These are phyloP conservation scores for Leptinotarsa haldemani DNA, from an alignment of 2,888 invertebrate genomes.

Conservation along the genomic window DNA sequence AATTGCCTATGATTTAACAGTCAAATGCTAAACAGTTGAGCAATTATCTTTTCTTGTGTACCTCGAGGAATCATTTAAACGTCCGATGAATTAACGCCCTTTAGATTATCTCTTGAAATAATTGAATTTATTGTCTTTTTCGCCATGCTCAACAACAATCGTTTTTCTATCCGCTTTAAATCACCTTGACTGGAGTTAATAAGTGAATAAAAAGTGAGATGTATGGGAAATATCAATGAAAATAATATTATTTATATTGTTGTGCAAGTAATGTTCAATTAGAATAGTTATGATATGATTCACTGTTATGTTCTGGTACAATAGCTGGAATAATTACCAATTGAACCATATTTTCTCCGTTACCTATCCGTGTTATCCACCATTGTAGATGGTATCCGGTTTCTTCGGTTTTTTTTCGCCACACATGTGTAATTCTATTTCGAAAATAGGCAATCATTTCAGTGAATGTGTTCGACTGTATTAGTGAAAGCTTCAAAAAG, in stretches of 20 bases:
- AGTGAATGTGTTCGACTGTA: too few relatives aligned
- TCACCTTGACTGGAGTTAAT: slow-evolving; percentile 6
- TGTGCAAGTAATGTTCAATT: slow-evolving; percentile 17
- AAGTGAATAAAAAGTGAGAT: slow-evolving; percentile 9
- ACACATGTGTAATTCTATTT: too few relatives aligned
- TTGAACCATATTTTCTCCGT: not conserved
- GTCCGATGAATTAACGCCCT: slow-evolving; percentile 44
- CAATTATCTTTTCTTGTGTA: slow-evolving; percentile 45
- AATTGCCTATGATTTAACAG: slow-evolving; percentile 49
- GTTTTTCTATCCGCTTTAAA: slow-evolving; percentile 9
- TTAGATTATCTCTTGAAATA: slow-evolving; percentile 31
- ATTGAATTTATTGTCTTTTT: slow-evolving; percentile 36
- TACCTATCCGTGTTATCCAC: not conserved
- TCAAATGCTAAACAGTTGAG: slow-evolving; percentile 45
- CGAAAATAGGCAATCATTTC: too few relatives aligned
- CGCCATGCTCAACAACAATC: slow-evolving; percentile 16
- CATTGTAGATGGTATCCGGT: not conserved
- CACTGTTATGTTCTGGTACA: not conserved
- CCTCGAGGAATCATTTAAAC: slow-evolving; percentile 38
- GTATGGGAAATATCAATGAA: slow-evolving; percentile 15
- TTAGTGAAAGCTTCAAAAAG: too few relatives aligned
- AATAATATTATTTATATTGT: slow-evolving; percentile 10
- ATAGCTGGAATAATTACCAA: not conserved
- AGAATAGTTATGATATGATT: slow-evolving; percentile 10
- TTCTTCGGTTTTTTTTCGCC: not conserved